phyloP scores from a whole-genome alignment of 2,797 vertebrate genomes.

The Lacerta viridis region DNA sequence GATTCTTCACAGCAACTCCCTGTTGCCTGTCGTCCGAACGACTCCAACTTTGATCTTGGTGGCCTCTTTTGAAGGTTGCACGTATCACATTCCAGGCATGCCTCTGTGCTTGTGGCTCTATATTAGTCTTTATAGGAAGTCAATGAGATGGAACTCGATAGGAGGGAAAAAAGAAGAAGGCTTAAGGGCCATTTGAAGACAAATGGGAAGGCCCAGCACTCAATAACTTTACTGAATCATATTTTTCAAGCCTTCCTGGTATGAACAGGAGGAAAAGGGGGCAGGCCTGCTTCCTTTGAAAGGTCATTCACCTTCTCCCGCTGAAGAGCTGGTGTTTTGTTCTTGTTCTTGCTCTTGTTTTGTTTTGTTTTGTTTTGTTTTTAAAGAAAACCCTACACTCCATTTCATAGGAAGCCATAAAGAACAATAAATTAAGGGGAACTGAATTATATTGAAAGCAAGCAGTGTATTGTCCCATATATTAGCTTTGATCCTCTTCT shows the following conservation, averaged over 20 bases:
- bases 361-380: slow-evolving; percentile 43
- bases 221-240: slow-evolving; percentile 74
- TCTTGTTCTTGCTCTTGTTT: slow-evolving; percentile 29
- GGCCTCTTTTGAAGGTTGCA: slow-evolving; percentile 48
- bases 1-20: slow-evolving; percentile 9
- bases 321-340: slow-evolving; percentile 44
- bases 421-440: slow-evolving; percentile 43
- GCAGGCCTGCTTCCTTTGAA: slow-evolving; percentile 43
- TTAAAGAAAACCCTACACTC: slow-evolving; percentile 45
- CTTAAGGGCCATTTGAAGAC: slow-evolving; percentile 77
- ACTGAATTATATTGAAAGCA: neutral
- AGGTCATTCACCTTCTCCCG: slow-evolving; percentile 47
- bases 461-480: neutral
- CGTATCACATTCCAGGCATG: slow-evolving; percentile 75
- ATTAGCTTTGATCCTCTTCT: neutral
- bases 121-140: slow-evolving; percentile 81
- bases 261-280: slow-evolving; percentile 33
- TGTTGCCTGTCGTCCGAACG: slow-evolving; percentile 2
- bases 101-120: slow-evolving; percentile 68
- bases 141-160: slow-evolving; percentile 81
- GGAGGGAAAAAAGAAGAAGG: slow-evolving; percentile 68
- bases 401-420: slow-evolving; percentile 36
- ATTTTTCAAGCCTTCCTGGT: slow-evolving; percentile 59
- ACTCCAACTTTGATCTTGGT: slow-evolving; percentile 47
- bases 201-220: slow-evolving; percentile 77